phyloP scores from a whole-genome alignment of 2,888 invertebrate species.

The Euspilapteryx auroguttella region DNA sequence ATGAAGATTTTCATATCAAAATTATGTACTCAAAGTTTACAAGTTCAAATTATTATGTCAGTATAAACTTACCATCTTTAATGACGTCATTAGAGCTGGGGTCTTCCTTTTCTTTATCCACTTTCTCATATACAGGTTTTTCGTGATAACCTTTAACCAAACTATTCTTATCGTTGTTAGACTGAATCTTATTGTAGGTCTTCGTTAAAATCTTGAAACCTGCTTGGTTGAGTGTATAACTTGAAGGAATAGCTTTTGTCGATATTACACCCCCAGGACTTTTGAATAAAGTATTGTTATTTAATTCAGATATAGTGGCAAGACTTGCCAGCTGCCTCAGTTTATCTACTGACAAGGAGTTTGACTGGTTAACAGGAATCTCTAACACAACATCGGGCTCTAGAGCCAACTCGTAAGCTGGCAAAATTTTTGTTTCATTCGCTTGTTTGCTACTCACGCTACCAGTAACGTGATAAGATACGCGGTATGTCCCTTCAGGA shows the following conservation, averaged over 20 bases:
- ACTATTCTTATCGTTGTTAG: conserved; percentile 37
- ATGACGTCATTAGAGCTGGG: conserved; percentile 13
- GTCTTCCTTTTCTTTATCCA: conserved; percentile 22
- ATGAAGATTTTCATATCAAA: too few species aligned
- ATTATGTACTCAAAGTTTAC: too few species aligned
- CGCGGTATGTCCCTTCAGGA: conserved; percentile 45
- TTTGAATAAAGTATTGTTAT: conserved; percentile 51
- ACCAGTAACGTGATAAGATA: conserved; percentile 50
- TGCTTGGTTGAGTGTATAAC: conserved; percentile 64
- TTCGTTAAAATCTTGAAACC: conserved; percentile 69
- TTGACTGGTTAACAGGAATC: conserved; percentile 41
- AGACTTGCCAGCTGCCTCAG: conserved; percentile 58
- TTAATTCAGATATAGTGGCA: conserved; percentile 54
- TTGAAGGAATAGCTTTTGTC: conserved; percentile 63
- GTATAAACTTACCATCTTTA: conserved; percentile 19
- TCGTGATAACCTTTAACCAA: conserved; percentile 22
- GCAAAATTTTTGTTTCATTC: conserved; percentile 40
- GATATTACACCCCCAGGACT: conserved; percentile 55
- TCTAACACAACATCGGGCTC: conserved; percentile 48
- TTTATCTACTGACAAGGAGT: conserved; percentile 40
- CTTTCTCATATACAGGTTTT: conserved; percentile 23
- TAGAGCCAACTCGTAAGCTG: conserved; percentile 41
- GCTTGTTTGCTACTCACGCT: conserved; percentile 52
- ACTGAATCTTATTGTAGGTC: conserved; percentile 60
- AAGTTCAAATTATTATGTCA: background rate